phyloP scores from a whole-genome alignment of 2,797 vertebrate species.

The Pangasius larnaudii region DNA sequence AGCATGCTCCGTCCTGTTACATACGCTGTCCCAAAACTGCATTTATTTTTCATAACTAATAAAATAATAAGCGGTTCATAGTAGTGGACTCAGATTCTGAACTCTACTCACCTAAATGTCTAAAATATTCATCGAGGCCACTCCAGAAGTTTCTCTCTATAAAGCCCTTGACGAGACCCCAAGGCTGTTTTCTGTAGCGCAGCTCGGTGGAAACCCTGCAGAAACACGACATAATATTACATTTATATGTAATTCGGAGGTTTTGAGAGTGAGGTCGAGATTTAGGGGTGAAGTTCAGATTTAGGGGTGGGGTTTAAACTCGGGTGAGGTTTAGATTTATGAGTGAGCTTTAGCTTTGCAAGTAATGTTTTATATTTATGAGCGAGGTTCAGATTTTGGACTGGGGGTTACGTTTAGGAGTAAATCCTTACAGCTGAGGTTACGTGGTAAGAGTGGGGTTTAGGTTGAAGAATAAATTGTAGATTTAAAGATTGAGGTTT shows the following conservation, averaged over 20 bases:
- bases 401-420: background rate
- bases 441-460: no score
- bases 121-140: slow-evolving; percentile 95
- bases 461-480: no score
- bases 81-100: background rate
- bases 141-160: slow-evolving; percentile 99
- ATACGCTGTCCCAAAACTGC: background rate
- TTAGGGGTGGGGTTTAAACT: background rate
- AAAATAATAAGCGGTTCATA: background rate
- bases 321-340: no score
- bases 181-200: slow-evolving; percentile 95
- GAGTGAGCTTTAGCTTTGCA: no score
- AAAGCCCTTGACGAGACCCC: slow-evolving; percentile 98
- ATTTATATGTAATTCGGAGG: background rate
- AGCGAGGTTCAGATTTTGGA: no score
- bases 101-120: slow-evolving; percentile 84
- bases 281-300: no score
- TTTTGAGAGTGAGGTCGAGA: background rate
- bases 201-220: slow-evolving; percentile 94
- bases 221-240: background rate
- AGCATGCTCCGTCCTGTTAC: no score
- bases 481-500: background rate
- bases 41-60: background rate
- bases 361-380: no score
- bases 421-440: background rate